Conservation (phyloP, 1,140 invertebrate species). For the Conopomorpha cramerella region DNA sequence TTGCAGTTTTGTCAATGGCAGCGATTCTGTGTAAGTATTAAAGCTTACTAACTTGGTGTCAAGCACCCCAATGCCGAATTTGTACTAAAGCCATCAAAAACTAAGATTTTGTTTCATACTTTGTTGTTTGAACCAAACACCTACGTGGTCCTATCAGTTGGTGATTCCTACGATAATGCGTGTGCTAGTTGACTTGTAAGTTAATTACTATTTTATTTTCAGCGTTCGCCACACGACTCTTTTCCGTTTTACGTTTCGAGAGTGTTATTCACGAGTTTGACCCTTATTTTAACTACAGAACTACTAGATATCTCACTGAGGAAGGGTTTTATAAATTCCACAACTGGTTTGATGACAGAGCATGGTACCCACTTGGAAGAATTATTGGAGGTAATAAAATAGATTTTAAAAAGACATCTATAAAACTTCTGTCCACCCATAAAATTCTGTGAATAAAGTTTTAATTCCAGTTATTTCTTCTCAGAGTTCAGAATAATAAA, state of each 20-base stretch:
- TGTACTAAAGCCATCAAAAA: too few relatives aligned
- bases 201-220: conserved; percentile 41
- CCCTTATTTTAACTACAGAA: conserved; percentile 98
- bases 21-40: conserved; percentile 87
- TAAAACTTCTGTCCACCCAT: too few relatives aligned
- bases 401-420: too few relatives aligned
- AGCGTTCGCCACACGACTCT: conserved; percentile 95
- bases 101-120: too few relatives aligned
- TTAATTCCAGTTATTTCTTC: too few relatives aligned
- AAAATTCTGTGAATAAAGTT: too few relatives aligned
- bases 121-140: too few relatives aligned
- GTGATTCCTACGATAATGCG: too few relatives aligned
- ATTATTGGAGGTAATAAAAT: conserved; percentile 84
- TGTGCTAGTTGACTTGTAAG: conserved; percentile 5
- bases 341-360: conserved; percentile 99
- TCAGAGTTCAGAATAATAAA: too few relatives aligned
- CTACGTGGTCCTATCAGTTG: conserved; percentile 14
- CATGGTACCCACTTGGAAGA: conserved; percentile 97
- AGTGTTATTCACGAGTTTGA: conserved; percentile 99
- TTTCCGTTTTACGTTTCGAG: conserved; percentile 96
- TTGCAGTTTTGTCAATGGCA: conserved; percentile 88
- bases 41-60: too few relatives aligned
- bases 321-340: conserved; percentile 98
- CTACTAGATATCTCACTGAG: conserved; percentile 91
- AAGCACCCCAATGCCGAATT: too few relatives aligned